phyloP scores from a whole-genome alignment of 2,113 vertebrate genomes.

The Pungitius pungitius region DNA sequence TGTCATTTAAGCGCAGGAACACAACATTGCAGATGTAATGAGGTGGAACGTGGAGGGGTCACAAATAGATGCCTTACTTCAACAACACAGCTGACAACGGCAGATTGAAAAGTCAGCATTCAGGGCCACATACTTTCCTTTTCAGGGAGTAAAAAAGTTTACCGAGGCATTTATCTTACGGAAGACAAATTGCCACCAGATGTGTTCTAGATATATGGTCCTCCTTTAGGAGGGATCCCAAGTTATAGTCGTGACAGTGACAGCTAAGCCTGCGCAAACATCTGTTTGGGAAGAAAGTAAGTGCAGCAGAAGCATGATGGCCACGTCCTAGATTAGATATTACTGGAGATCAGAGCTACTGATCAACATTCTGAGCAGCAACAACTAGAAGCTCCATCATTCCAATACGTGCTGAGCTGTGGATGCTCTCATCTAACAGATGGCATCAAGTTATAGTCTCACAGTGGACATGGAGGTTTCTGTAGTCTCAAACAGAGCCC shows the following conservation, averaged over 20 bases:
- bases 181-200: constrained; percentile 66
- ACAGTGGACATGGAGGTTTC: not conserved
- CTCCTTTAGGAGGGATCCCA: constrained; percentile 17
- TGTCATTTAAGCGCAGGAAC: constrained; percentile 60
- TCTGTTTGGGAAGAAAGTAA: constrained; percentile 22
- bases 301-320: constrained; percentile 5
- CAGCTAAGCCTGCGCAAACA: constrained; percentile 10
- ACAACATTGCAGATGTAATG: constrained; percentile 73
- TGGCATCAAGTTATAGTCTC: not conserved
- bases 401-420: not conserved
- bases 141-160: constrained; percentile 40
- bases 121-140: constrained; percentile 57
- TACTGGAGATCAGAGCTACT: not conserved
- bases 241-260: constrained; percentile 21
- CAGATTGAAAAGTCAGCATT: constrained; percentile 65
- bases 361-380: not conserved
- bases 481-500: not conserved
- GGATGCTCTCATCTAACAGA: not conserved
- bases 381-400: not conserved
- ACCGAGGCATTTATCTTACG: constrained; percentile 37
- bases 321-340: not conserved
- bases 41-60: constrained; percentile 70
- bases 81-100: constrained; percentile 67
- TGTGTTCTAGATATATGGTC: constrained; percentile 37
- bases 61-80: constrained; percentile 69